Evolutionary conservation across 2,888 invertebrate species (phyloP).

Genomic region (Leucophenga montana): DNA sequence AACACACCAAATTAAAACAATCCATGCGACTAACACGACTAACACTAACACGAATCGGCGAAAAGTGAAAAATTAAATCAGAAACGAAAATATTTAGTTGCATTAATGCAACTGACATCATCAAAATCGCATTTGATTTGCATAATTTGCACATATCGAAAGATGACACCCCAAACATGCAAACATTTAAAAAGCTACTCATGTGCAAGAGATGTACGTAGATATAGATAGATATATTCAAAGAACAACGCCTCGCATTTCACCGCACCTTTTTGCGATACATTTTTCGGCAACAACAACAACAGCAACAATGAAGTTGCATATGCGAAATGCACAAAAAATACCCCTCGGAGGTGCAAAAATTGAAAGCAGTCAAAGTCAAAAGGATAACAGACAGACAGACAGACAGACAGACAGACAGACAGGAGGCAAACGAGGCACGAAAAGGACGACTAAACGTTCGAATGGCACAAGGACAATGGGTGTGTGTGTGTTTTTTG

Average conservation of each 20-base stretch:
- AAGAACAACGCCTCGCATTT: too few species aligned
- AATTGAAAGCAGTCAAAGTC: constrained; percentile 5
- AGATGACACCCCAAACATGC: too few species aligned
- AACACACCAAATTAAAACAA: too few species aligned
- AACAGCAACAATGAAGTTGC: not conserved
- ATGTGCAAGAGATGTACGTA: too few species aligned
- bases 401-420: not conserved
- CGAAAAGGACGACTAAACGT: not conserved
- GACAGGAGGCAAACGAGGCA: not conserved
- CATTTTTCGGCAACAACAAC: not conserved
- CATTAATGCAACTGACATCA: constrained; percentile 10
- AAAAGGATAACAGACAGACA: constrained; percentile 6
- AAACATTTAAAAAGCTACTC: too few species aligned
- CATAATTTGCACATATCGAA: constrained; percentile 18
- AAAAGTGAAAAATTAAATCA: too few species aligned
- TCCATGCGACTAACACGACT: too few species aligned
- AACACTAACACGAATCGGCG: too few species aligned
- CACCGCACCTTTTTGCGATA: not conserved
- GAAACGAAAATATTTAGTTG: too few species aligned
- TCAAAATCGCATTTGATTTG: constrained; percentile 16
- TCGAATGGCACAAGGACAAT: constrained; percentile 11
- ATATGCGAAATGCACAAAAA: not conserved
- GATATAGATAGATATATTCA: too few species aligned
- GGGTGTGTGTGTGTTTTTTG: constrained; percentile 52
- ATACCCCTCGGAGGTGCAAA: not conserved